Base-by-base conservation (phyloP, 2,888 invertebrate genomes). In the Hipparchia sbordonii region DNA sequence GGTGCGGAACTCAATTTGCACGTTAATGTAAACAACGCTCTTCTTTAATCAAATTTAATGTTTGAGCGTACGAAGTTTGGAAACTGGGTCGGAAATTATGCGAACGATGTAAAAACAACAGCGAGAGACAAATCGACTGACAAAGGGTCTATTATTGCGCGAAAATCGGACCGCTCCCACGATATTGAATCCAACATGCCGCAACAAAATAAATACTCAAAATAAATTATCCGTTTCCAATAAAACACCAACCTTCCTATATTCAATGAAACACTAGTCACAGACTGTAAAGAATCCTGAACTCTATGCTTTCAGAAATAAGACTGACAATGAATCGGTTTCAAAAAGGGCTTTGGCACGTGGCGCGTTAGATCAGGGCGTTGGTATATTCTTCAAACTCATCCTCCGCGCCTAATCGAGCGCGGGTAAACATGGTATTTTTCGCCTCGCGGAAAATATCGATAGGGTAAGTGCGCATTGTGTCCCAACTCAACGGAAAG, bases 201-300 rank as follows among this genome's bases (percentile, higher is more conserved):
- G 83, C 87, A 86, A 82, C 87, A 84, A 88, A 89, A 93, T 90
- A 93, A 92, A 92, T 91, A 90, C 88, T 87, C 86, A 80, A 89
- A 91, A 92, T 92, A 91, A 90, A 92, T 92, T 92, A 92, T 90
- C 90, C 89, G 89, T 87, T 91, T 89, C 89, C 89, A 93, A 93
- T 93, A 93, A 92, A 92, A 89, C 86, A 89, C 87, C 87, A 88
- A 85, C 85, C 87, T 86, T 81, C 84, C 85, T 81, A 85, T 87
- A 87, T 85, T 85, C 78, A 82, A 80, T 79, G 77, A 78, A 85
- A 78, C 83, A 82, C 78, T 79, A 79, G 69, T 70, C 10, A 54
- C 6, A 10, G 6, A 60, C 4, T 65, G 45, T 61, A 13, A 51
- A 39, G 59, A 3, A 85, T 80, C 80, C 76, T 85, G 67, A 71